These are phyloP conservation scores for Achatina immaculata DNA, from an alignment of 1,140 invertebrate genomes.

Conservation along the genomic window DNA sequence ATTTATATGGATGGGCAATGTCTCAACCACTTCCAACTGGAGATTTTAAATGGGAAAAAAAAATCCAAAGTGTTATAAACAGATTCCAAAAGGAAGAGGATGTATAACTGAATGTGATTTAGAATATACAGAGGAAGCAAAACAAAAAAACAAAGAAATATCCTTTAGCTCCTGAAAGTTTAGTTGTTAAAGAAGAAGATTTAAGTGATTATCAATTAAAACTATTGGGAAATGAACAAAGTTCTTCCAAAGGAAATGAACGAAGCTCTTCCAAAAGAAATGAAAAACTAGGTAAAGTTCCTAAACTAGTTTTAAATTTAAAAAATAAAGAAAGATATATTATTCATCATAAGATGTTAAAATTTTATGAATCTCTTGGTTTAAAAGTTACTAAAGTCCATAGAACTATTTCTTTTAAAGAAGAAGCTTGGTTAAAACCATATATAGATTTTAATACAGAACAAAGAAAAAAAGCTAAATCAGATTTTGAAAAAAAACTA, in stretches of 20 bases:
- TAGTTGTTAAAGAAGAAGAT: slow-evolving; percentile 4
- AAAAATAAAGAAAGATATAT: slow-evolving; percentile 44
- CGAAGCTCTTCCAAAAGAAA: too few relatives aligned
- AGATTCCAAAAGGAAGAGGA: too few relatives aligned
- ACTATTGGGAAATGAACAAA: too few relatives aligned
- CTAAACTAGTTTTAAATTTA: too few relatives aligned
- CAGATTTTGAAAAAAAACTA: slow-evolving; percentile 68
- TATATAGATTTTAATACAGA: slow-evolving; percentile 48
- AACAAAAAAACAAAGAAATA: slow-evolving; percentile 73
- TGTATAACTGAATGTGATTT: too few relatives aligned
- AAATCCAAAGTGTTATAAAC: slow-evolving; percentile 33
- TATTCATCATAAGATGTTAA: slow-evolving; percentile 38
- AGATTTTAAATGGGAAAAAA: slow-evolving; percentile 48
- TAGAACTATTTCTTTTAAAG: too few relatives aligned
- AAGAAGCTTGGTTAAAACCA: too few relatives aligned
- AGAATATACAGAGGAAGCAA: slow-evolving; percentile 66
- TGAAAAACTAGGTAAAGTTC: too few relatives aligned
- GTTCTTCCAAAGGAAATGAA: too few relatives aligned
- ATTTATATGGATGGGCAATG: slow-evolving; percentile 57
- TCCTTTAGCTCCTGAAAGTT: slow-evolving; percentile 70
- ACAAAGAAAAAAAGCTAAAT: slow-evolving; percentile 62
- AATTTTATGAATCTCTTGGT: slow-evolving; percentile 28
- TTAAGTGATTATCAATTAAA: slow-evolving; percentile 21
- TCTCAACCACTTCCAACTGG: slow-evolving; percentile 40
- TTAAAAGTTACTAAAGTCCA: too few relatives aligned